Conservation (phyloP, 2,113 vertebrate genomes). For the Seriola rivoliana region DNA sequence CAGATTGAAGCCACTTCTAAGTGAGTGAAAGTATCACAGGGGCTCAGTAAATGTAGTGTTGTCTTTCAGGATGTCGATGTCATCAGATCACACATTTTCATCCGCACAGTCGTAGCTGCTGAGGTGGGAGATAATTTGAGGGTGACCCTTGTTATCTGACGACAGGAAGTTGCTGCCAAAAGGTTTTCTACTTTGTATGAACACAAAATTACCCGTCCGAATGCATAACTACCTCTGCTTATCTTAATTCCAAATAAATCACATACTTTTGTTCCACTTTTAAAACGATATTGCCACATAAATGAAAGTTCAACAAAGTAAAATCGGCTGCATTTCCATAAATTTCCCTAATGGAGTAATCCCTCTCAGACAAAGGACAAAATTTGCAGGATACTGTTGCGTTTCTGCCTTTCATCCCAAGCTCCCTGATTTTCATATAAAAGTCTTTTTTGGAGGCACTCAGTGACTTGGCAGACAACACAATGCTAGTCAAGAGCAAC, state of each 20-base stretch:
- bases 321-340: constrained; percentile 82
- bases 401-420: constrained; percentile 83
- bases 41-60: neutral
- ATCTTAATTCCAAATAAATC: constrained; percentile 72
- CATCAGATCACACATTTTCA: neutral
- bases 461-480: constrained; percentile 72
- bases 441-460: constrained; percentile 84
- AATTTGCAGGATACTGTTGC: constrained; percentile 80
- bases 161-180: constrained; percentile 37
- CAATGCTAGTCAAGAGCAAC: constrained; percentile 65
- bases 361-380: constrained; percentile 77
- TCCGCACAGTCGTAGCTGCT: neutral
- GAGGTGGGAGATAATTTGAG: constrained; percentile 18
- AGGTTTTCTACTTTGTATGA: constrained; percentile 54
- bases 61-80: constrained; percentile 2
- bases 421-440: constrained; percentile 86
- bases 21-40: neutral
- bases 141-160: constrained; percentile 42
- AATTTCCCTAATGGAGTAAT: constrained; percentile 88
- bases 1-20: neutral
- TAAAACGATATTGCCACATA: constrained; percentile 74
- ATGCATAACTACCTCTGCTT: constrained; percentile 54
- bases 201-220: constrained; percentile 59
- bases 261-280: constrained; percentile 70
- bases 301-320: constrained; percentile 83